Evolutionary conservation across 2,113 vertebrate genomes (phyloP), one percentile per base, ranked within the genome.

Genomic region (Gymnobelideus leadbeateri): DNA sequence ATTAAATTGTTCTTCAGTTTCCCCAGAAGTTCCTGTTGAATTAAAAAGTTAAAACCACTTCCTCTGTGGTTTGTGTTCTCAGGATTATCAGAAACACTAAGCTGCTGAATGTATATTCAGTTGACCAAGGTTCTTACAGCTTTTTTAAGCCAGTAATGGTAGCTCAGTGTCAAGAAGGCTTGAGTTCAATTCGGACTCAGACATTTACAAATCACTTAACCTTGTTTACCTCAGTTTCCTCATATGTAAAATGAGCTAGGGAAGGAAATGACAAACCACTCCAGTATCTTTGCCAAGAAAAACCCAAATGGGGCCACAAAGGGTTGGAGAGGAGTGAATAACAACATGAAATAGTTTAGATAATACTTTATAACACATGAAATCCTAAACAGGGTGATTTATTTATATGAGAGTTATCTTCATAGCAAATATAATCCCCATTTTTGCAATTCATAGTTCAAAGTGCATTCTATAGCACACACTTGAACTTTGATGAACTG

Each of bases 391-490:
- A 94, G 61, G 61, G 52, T 93, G 31, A 93, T 37, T 92, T 90
- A 91, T 52, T 89, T 91, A 47, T 28, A 54, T 2, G n/a, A 24
- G 23, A 23, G 52, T 51, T 94, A 26, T 94, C 91, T 94, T 89
- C 61, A 95, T 26, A 91, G 77, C 94, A 92, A 91, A 54, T 53
- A 9, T 31, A 46, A 94, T 23, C 51, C 43, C 92, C 50, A 94
- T 92, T 47, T 91, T 31, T 89, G 46, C 37, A 91, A 93, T 93
- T 93, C 94, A 84, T 93, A 28, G 68, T 95, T 55, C 94, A 97
- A 96, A 95, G 95, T 94, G 1, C 68, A 93, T 89, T 92, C 47
- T 92, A 53, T 51, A 26, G 50, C 0, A 43, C 46, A 16, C 12
- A 57, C 43, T 31, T 47, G 21, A 94, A 52, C 14, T 54, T 43